A percentile compares a stretch with the other conserved stretches of the same genome.
These are phyloP conservation scores for Polylopha cassiicola DNA, from an alignment of 2,888 invertebrate species.

Conservation along the genomic window DNA sequence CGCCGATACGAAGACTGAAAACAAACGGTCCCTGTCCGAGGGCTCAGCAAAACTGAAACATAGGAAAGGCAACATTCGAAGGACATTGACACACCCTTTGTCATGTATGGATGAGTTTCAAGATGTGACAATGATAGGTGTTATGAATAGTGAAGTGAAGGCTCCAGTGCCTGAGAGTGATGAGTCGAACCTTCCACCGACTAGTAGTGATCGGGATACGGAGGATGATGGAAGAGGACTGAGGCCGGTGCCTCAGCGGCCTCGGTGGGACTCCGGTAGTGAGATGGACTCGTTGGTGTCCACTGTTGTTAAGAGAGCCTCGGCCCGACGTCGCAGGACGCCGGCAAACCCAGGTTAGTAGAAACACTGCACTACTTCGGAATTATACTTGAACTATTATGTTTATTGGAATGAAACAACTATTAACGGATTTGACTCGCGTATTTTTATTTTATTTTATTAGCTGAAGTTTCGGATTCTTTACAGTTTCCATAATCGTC, in stretches of 20 bases:
- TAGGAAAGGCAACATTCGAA: slow-evolving; percentile 67
- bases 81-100: slow-evolving; percentile 71
- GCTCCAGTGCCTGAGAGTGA: slow-evolving; percentile 60
- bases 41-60: slow-evolving; percentile 70
- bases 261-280: slow-evolving; percentile 71
- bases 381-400: background rate
- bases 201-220: slow-evolving; percentile 72
- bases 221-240: slow-evolving; percentile 62
- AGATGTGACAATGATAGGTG: slow-evolving; percentile 55
- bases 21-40: slow-evolving; percentile 65
- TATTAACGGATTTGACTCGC: slow-evolving; percentile 9
- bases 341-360: slow-evolving; percentile 66
- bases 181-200: slow-evolving; percentile 68
- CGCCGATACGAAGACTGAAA: slow-evolving; percentile 54
- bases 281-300: slow-evolving; percentile 80
- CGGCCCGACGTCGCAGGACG: slow-evolving; percentile 77
- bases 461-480: too few species aligned
- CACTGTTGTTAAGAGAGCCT: slow-evolving; percentile 80
- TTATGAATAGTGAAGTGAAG: slow-evolving; percentile 52
- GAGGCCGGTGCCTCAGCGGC: slow-evolving; percentile 47
- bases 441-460: too few species aligned
- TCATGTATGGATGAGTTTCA: slow-evolving; percentile 55
- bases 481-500: too few species aligned
- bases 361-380: too few species aligned
- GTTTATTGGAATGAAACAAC: slow-evolving; percentile 6